phyloP scores from a whole-genome alignment of 2,113 vertebrate genomes.

The Centrocercus urophasianus region DNA sequence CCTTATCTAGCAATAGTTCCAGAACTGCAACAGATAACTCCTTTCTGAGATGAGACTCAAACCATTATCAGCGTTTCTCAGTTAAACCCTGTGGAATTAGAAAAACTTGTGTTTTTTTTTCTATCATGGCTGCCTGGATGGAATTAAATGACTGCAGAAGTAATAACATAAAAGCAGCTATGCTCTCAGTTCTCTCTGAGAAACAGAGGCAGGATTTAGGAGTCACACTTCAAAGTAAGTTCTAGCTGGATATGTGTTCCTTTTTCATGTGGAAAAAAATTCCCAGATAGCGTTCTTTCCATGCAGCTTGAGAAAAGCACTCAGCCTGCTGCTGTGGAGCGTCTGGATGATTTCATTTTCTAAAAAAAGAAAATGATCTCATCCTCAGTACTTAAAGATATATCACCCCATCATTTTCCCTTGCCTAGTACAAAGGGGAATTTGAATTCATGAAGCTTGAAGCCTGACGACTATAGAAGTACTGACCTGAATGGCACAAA shows the following conservation, averaged over 20 bases:
- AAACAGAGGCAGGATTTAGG: not conserved
- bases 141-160: not conserved
- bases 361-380: slow-evolving; percentile 68
- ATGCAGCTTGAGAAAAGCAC: not conserved
- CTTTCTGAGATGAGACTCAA: not conserved
- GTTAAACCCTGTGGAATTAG: not conserved
- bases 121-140: not conserved
- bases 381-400: slow-evolving; percentile 57
- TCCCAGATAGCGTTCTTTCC: slow-evolving; percentile 14
- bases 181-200: not conserved
- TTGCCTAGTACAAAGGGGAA: not conserved
- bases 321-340: slow-evolving; percentile 48
- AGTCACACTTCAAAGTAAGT: not conserved
- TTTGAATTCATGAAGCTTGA: slow-evolving; percentile 19
- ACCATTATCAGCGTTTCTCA: not conserved
- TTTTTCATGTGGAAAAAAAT: slow-evolving; percentile 27
- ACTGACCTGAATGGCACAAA: not conserved
- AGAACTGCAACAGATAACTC: not conserved
- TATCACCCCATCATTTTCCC: not conserved
- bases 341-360: slow-evolving; percentile 56
- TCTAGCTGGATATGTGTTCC: not conserved
- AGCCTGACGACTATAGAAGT: not conserved
- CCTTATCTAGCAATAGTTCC: not conserved
- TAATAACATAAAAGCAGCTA: not conserved
- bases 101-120: not conserved